phyloP scores from a whole-genome alignment of 2,797 vertebrate species.

The Amniataba percoides region DNA sequence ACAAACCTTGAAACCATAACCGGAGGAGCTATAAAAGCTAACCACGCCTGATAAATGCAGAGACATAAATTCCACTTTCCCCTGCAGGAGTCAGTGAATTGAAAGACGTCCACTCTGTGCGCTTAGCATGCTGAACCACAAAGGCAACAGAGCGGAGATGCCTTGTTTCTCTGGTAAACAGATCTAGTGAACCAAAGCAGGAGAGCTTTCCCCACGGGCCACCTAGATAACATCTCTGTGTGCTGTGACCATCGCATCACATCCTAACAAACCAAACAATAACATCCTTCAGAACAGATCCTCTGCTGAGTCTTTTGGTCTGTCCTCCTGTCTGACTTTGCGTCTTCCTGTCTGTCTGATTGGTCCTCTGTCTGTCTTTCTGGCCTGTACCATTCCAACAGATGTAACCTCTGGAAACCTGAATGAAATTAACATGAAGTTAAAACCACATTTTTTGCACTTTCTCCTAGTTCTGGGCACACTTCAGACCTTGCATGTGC shows the following conservation, averaged over 20 bases:
- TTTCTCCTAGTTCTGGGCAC: not conserved
- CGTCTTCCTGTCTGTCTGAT: slow-evolving; percentile 16
- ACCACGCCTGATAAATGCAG: slow-evolving; percentile 74
- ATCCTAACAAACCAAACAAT: slow-evolving; percentile 69
- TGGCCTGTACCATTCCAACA: not conserved
- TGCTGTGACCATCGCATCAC: slow-evolving; percentile 66
- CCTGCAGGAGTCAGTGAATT: slow-evolving; percentile 62
- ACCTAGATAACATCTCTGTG: slow-evolving; percentile 70
- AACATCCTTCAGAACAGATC: slow-evolving; percentile 61
- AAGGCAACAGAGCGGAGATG: slow-evolving; percentile 66
- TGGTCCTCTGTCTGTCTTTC: slow-evolving; percentile 17
- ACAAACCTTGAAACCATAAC: slow-evolving; percentile 71
- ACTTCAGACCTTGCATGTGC: not conserved
- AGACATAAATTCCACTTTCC: slow-evolving; percentile 75
- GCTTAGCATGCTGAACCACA: slow-evolving; percentile 72
- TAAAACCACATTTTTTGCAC: not conserved
- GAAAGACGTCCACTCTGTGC: slow-evolving; percentile 67
- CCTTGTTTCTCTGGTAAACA: slow-evolving; percentile 79
- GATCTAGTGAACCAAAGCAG: slow-evolving; percentile 76
- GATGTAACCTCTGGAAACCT: not conserved
- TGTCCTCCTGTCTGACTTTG: slow-evolving; percentile 15
- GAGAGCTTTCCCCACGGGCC: slow-evolving; percentile 67
- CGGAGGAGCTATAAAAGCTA: slow-evolving; percentile 70
- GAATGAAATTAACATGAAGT: not conserved
- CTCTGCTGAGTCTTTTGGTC: slow-evolving; percentile 26